Percentiles rank a stretch among this genome's conserved stretches.
Conservation (phyloP, 2,797 vertebrate genomes). For the Cottoperca gobio region DNA sequence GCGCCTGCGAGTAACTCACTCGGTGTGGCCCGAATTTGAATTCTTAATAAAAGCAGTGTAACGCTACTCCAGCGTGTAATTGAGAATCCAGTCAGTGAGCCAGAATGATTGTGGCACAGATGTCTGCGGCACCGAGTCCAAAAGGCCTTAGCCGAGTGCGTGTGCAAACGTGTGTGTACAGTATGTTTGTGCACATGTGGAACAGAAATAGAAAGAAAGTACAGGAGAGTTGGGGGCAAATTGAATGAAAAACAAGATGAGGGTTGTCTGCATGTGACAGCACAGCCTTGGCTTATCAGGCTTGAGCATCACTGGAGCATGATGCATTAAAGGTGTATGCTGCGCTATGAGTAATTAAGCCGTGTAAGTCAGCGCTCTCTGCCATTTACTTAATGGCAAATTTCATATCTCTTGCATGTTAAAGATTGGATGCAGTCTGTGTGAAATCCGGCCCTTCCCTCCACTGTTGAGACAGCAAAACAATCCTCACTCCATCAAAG, state of each 20-base stretch:
- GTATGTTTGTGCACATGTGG: slow-evolving; percentile 27
- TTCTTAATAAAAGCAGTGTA: slow-evolving; percentile 69
- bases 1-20: slow-evolving; percentile 52
- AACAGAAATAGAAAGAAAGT: slow-evolving; percentile 37
- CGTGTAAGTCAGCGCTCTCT: slow-evolving; percentile 21
- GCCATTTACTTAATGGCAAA: slow-evolving; percentile 32
- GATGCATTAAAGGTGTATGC: slow-evolving; percentile 51
- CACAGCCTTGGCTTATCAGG: slow-evolving; percentile 27
- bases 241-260: slow-evolving; percentile 23
- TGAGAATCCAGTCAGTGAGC: slow-evolving; percentile 72
- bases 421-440: slow-evolving; percentile 31
- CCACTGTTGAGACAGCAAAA: slow-evolving; percentile 5
- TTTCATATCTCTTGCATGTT: slow-evolving; percentile 19
- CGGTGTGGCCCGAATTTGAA: slow-evolving; percentile 67
- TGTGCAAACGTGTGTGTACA: slow-evolving; percentile 10
- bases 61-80: slow-evolving; percentile 84
- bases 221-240: slow-evolving; percentile 19
- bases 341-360: slow-evolving; percentile 49
- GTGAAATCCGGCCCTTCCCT: slow-evolving; percentile 19
- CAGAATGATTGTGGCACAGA: slow-evolving; percentile 76
- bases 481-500: slow-evolving; percentile 12
- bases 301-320: slow-evolving; percentile 51
- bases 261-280: slow-evolving; percentile 19
- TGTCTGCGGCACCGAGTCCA: slow-evolving; percentile 58
- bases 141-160: slow-evolving; percentile 24